A percentile compares a stretch with the other conserved stretches of the same genome.
Evolutionary conservation across 2,797 vertebrate genomes (phyloP).

Genomic region (Sebastes aleutianus): DNA sequence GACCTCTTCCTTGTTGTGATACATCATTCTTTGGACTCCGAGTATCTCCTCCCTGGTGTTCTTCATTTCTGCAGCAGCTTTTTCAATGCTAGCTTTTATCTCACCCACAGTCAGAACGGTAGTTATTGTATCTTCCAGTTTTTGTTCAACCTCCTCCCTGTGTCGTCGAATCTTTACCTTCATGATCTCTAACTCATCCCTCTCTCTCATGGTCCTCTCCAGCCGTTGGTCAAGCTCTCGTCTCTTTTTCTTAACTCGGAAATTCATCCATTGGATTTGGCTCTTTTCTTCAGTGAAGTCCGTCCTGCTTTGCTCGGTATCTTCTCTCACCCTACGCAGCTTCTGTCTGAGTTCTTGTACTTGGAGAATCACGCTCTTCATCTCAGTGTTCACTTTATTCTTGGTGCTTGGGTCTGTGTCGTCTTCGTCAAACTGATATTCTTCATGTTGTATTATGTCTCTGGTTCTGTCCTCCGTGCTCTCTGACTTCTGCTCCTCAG

Average conservation of each 20-base stretch:
- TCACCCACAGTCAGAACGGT: slow-evolving; percentile 7
- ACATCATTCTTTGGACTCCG: slow-evolving; percentile 19
- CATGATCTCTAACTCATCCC: slow-evolving; percentile 65
- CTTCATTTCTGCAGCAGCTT: slow-evolving; percentile 37
- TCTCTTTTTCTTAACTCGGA: slow-evolving; percentile 50
- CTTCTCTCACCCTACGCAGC: slow-evolving; percentile 38
- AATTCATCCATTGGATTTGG: slow-evolving; percentile 59
- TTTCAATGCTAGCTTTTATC: slow-evolving; percentile 51
- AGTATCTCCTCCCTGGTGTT: slow-evolving; percentile 39
- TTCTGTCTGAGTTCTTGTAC: slow-evolving; percentile 54
- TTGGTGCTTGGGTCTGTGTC: neutral
- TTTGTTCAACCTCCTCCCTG: slow-evolving; percentile 45
- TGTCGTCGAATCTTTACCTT: slow-evolving; percentile 59
- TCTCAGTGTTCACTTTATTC: slow-evolving; percentile 34
- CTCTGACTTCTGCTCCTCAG: slow-evolving; percentile 41
- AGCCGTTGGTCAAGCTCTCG: slow-evolving; percentile 48
- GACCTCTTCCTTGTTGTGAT: slow-evolving; percentile 42
- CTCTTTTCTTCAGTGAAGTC: slow-evolving; percentile 37
- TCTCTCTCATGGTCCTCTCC: slow-evolving; percentile 64
- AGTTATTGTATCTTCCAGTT: slow-evolving; percentile 14
- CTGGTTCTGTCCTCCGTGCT: neutral
- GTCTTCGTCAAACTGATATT: neutral
- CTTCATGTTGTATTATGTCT: neutral
- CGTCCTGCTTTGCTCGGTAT: slow-evolving; percentile 34
- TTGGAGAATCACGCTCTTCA: slow-evolving; percentile 52